Evolutionary conservation across 2,113 vertebrate genomes (phyloP).

Genomic region (Gobius niger): DNA sequence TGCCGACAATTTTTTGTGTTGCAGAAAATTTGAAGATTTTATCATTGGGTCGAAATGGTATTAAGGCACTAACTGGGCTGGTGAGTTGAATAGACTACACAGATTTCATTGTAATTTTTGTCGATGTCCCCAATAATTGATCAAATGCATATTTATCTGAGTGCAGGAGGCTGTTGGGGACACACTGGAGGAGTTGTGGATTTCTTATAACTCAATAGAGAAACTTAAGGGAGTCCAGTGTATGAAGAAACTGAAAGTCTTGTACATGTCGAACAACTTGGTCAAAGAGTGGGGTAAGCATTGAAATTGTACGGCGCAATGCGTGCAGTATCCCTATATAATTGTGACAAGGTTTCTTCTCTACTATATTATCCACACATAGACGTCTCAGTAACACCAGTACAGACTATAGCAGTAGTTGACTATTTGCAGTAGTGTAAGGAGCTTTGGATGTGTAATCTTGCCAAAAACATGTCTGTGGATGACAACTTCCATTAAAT

Average conservation of each 20-base stretch:
- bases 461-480: no score
- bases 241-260: constrained; percentile 91
- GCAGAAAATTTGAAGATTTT: constrained; percentile 93
- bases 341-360: no score
- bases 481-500: no score
- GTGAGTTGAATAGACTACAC: constrained; percentile 71
- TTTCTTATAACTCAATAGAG: constrained; percentile 96
- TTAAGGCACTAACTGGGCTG: constrained; percentile 93
- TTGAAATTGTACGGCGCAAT: no score
- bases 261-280: constrained; percentile 97
- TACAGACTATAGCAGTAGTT: no score
- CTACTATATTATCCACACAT: no score
- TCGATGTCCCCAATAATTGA: not conserved
- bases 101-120: not conserved
- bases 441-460: no score
- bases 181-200: constrained; percentile 92
- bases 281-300: constrained; percentile 96
- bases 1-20: constrained; percentile 20
- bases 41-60: constrained; percentile 94
- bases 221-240: constrained; percentile 91
- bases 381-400: no score
- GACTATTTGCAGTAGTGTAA: no score
- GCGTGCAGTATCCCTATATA: no score
- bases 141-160: not conserved
- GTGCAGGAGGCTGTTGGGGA: constrained; percentile 90